Percentiles rank a stretch among this genome's conserved stretches.
phyloP scores from a whole-genome alignment of 2,888 invertebrate species.

The Acrobasis consociella region DNA sequence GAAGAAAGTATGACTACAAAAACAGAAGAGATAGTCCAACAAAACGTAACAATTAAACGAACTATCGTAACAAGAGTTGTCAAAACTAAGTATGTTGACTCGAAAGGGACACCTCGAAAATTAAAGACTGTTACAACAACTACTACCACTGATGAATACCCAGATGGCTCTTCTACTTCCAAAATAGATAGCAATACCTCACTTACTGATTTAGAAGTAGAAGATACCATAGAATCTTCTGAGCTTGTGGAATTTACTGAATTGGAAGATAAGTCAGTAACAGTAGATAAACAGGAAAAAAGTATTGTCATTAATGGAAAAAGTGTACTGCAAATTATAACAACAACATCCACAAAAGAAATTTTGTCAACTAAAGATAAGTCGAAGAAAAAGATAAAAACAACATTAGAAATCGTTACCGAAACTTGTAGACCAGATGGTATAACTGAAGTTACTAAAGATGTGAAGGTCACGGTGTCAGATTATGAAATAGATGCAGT shows the following conservation, averaged over 20 bases:
- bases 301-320: conserved; percentile 56
- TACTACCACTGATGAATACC: conserved; percentile 71
- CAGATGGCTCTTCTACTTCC: conserved; percentile 70
- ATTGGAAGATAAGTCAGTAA: conserved; percentile 57
- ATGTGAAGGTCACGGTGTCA: conserved; percentile 65
- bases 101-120: conserved; percentile 54
- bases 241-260: conserved; percentile 59
- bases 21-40: conserved; percentile 59
- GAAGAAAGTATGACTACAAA: conserved; percentile 63
- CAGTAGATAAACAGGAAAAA: conserved; percentile 61
- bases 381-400: conserved; percentile 65
- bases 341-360: conserved; percentile 66
- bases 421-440: conserved; percentile 66
- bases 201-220: conserved; percentile 59
- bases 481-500: conserved; percentile 50
- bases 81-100: conserved; percentile 66
- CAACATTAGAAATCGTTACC: conserved; percentile 65
- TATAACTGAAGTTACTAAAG: conserved; percentile 68
- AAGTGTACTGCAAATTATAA: conserved; percentile 62
- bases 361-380: conserved; percentile 56
- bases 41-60: conserved; percentile 56
- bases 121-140: conserved; percentile 63
- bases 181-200: conserved; percentile 68
- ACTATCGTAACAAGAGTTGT: conserved; percentile 58
- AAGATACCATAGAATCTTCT: conserved; percentile 43